Evolutionary conservation across 2,797 vertebrate genomes (phyloP).

Genomic region (Chelonia mydas): DNA sequence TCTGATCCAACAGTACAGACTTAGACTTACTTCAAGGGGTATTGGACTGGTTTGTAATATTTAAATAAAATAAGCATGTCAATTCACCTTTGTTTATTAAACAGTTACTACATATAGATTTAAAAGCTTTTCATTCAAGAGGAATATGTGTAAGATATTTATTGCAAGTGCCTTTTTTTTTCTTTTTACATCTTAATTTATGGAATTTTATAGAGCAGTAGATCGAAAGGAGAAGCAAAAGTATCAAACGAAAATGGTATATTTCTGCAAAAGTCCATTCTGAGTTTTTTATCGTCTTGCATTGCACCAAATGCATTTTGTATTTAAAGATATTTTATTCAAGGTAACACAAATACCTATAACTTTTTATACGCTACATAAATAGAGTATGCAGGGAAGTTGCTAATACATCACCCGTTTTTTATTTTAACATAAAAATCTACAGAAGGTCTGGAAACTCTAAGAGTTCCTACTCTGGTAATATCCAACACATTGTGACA

Average conservation of each 20-base stretch:
- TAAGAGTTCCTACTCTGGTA: fast-evolving
- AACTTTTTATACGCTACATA: not conserved
- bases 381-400: not conserved
- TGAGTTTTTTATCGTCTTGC: not conserved
- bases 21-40: not conserved
- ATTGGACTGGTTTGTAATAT: not conserved
- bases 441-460: not conserved
- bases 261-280: not conserved
- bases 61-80: not conserved
- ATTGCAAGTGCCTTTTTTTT: not conserved
- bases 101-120: not conserved
- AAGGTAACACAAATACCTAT: not conserved
- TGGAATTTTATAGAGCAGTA: not conserved
- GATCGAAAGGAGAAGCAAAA: not conserved
- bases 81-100: fast-evolving
- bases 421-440: not conserved
- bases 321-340: slow-evolving; percentile 4
- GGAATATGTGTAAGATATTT: slow-evolving; percentile 23
- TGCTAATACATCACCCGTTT: not conserved
- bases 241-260: not conserved
- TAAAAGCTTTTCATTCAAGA: not conserved
- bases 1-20: not conserved
- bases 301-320: not conserved
- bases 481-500: not conserved
- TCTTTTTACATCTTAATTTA: not conserved